Percentiles rank a stretch among this genome's conserved stretches.
Evolutionary conservation across 2,888 invertebrate genomes (phyloP).

Genomic region (Coenonympha glycerion): DNA sequence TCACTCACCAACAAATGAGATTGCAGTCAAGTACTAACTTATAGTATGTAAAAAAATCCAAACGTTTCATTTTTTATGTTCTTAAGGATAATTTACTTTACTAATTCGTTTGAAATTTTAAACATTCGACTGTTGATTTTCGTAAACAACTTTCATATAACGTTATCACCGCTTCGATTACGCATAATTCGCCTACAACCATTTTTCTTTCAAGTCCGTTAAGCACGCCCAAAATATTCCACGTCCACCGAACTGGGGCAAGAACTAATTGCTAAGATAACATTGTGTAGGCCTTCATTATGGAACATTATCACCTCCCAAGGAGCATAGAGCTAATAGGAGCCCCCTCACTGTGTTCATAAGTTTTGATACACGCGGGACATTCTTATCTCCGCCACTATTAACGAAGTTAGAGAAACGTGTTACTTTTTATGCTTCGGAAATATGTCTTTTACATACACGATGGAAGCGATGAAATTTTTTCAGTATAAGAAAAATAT

Average conservation of each 20-base stretch:
- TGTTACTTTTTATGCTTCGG: background rate
- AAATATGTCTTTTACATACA: no score
- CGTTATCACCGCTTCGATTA: background rate
- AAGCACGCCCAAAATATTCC: slow-evolving; percentile 4
- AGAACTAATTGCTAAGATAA: slow-evolving; percentile 20
- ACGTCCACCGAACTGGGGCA: slow-evolving; percentile 2
- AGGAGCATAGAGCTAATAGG: slow-evolving; percentile 19
- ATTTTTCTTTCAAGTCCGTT: background rate
- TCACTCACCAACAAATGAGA: no score
- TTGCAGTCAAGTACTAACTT: no score
- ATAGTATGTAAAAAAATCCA: no score
- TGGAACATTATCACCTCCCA: slow-evolving; percentile 22
- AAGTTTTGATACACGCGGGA: slow-evolving; percentile 20
- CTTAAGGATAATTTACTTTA: no score
- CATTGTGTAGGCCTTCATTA: slow-evolving; percentile 19
- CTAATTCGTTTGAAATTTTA: no score
- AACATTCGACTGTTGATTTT: no score
- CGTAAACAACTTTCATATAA: no score
- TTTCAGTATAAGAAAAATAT: no score
- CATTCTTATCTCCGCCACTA: slow-evolving; percentile 2
- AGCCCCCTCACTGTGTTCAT: slow-evolving; percentile 16
- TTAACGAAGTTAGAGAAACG: background rate
- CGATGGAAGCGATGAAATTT: no score
- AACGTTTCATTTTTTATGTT: no score
- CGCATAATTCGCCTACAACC: background rate